Conservation (phyloP, 2,888 invertebrate species). For the Malthinus flaveolus region DNA sequence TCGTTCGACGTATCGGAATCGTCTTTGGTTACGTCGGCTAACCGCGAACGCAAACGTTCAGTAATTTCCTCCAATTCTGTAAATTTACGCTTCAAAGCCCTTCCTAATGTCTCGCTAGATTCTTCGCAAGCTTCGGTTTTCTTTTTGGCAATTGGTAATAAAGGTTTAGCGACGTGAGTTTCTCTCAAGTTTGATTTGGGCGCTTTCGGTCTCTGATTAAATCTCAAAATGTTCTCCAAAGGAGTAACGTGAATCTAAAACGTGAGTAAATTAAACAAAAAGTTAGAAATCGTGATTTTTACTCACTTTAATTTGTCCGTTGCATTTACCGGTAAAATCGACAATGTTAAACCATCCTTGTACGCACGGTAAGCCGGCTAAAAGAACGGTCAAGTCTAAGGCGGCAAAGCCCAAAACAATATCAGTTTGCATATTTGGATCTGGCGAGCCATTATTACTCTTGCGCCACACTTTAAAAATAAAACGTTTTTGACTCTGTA, state of each 20-base stretch:
- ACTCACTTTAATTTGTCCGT: conserved; percentile 64
- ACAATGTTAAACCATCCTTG: conserved; percentile 68
- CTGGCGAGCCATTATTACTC: conserved; percentile 52
- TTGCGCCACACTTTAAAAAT: conserved; percentile 66
- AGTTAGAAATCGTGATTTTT: not conserved
- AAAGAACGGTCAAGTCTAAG: conserved; percentile 60
- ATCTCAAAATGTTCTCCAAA: conserved; percentile 54
- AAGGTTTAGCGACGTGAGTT: not conserved
- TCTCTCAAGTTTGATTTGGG: not conserved
- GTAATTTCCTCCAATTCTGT: conserved; percentile 67
- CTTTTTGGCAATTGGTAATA: not conserved
- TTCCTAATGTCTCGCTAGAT: conserved; percentile 49
- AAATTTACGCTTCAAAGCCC: conserved; percentile 63
- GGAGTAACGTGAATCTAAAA: conserved; percentile 59
- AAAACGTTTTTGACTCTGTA: conserved; percentile 61
- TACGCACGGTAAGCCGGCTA: conserved; percentile 57
- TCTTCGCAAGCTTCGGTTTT: conserved; percentile 31
- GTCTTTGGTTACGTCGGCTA: conserved; percentile 61
- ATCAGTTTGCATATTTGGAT: conserved; percentile 61
- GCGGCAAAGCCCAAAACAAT: conserved; percentile 64
- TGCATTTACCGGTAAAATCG: conserved; percentile 61
- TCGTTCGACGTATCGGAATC: conserved; percentile 52
- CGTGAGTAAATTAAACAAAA: not conserved
- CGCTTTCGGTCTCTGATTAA: conserved; percentile 15
- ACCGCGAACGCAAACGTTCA: conserved; percentile 60